Evolutionary conservation across 2,797 vertebrate genomes (phyloP).

Genomic region (Mormyrops attenuatus): DNA sequence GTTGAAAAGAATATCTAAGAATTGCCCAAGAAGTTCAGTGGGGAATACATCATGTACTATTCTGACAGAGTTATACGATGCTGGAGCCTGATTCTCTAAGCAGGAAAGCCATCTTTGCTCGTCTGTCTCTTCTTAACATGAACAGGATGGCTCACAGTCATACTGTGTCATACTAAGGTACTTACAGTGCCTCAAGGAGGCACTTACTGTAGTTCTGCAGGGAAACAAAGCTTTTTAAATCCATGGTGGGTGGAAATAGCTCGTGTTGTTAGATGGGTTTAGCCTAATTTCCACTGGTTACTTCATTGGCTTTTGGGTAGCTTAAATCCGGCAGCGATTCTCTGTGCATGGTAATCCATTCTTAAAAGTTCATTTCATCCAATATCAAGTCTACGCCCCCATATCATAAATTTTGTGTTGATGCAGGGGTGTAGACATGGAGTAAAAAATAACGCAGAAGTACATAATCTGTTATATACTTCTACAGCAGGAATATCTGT

Average conservation of each 20-base stretch:
- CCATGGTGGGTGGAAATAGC: background rate
- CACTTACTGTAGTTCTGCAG: background rate
- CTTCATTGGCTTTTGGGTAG: background rate
- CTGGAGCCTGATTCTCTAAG: background rate
- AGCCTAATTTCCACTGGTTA: background rate
- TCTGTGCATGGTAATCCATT: background rate
- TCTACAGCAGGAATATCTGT: background rate
- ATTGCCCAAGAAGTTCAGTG: background rate
- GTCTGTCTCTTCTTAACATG: background rate
- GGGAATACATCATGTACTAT: background rate
- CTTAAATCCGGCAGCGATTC: background rate
- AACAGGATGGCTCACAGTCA: background rate
- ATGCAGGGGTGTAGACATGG: background rate
- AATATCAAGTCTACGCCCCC: background rate
- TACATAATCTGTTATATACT: background rate
- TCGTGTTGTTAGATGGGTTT: background rate
- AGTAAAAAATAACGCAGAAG: background rate
- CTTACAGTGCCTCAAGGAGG: background rate
- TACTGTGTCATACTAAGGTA: background rate
- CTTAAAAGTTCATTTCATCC: background rate
- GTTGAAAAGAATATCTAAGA: background rate
- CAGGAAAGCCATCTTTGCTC: background rate
- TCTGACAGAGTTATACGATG: background rate
- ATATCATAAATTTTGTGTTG: background rate
- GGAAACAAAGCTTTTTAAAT: background rate